Base-by-base conservation (phyloP, 2,888 invertebrate species). In the Drosophila mettleri region DNA sequence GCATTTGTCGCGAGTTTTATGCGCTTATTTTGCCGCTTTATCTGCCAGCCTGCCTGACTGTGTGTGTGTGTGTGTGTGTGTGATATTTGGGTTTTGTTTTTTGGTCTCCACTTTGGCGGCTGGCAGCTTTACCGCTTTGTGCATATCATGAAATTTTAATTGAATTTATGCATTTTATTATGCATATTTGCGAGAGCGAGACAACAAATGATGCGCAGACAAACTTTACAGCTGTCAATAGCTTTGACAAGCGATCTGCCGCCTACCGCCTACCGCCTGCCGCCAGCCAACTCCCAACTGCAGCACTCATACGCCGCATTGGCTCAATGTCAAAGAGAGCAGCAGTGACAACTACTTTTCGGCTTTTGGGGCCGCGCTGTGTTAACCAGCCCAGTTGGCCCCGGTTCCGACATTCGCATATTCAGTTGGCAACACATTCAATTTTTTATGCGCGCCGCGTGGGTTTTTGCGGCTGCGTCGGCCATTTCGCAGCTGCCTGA, bases 171-270 rank as follows among this genome's bases (percentile, higher is more conserved):
- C 76, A 73, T 88, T 85, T 86, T 78, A 78, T 73, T 80, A 85
- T 86, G 82, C 80, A 64, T 76, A 72, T 76, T 75, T 68, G 67
- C 16, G 51, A 14, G 57, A 52, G 20, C 48, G 54, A 63, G 76
- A 61, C 10, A 54, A 45, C 64, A 65, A 65, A 67, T 64, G 69
- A 78, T 66, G 66, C 66, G 46, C 61, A 72, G 70, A 65, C 70
- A 76, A 80, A 88, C 75, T 83, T 80, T 82, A 74, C 83, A 88
- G 80, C 64, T 88, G 86, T 88, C 85, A 86, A 85, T 85, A 83
- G 80, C 74, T 79, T 72, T 88, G 78, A 80, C 72, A 72, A 61
- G 20, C 43, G 43, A 24, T 24, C 3, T n/a, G 14, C 18, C 36
- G 10, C 0, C 34, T 12, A 1, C 20, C 1, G 4, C 33, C n/a